A percentile compares a stretch with the other conserved stretches of the same genome.
Evolutionary conservation across 2,113 vertebrate genomes (phyloP).

Genomic region (Xiphorhynchus elegans): DNA sequence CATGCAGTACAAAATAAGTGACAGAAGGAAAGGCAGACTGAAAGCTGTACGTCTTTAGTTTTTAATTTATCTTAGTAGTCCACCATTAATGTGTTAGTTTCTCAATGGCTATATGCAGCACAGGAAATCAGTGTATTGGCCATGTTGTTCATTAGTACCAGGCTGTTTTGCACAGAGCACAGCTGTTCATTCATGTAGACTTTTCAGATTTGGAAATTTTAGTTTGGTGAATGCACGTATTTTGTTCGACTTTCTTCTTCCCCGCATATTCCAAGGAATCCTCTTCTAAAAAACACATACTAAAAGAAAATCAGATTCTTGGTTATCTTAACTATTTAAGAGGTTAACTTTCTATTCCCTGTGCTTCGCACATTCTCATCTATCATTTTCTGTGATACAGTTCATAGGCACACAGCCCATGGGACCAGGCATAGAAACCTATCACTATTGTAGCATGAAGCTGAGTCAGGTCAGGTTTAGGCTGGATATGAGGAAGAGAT

Average conservation of each 20-base stretch:
- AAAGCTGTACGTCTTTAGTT: slow-evolving; percentile 65
- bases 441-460: neutral
- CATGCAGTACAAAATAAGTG: slow-evolving; percentile 67
- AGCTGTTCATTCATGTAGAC: slow-evolving; percentile 13
- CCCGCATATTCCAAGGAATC: neutral
- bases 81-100: slow-evolving; percentile 34
- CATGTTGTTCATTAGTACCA: slow-evolving; percentile 13
- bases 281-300: neutral
- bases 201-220: neutral
- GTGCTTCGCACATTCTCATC: neutral
- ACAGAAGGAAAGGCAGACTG: slow-evolving; percentile 66
- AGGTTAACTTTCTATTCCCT: neutral
- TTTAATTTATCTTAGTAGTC: slow-evolving; percentile 63
- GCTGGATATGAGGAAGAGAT: neutral
- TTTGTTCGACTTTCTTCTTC: neutral
- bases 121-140: slow-evolving; percentile 11
- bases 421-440: neutral
- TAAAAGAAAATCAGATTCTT: neutral
- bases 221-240: neutral
- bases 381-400: neutral
- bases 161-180: neutral
- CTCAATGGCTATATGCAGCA: neutral
- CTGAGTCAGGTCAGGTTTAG: neutral
- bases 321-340: neutral
- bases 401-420: neutral